Conservation (phyloP, 2,113 vertebrate species). For the Percopsis transmontana region DNA sequence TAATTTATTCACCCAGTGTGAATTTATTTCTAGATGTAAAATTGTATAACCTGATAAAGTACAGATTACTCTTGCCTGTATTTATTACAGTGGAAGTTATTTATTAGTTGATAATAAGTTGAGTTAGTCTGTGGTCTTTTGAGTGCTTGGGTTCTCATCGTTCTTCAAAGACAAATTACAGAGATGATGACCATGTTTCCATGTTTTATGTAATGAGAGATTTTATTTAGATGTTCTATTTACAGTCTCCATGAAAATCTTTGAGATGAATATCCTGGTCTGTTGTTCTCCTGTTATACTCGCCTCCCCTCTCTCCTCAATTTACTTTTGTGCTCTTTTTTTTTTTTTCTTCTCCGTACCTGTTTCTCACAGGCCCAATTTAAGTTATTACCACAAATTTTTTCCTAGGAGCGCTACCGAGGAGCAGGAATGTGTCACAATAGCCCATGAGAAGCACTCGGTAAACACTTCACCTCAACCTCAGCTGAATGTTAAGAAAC, state of each 20-base stretch:
- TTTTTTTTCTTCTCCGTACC: conserved; percentile 23
- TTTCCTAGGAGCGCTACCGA: conserved; percentile 54
- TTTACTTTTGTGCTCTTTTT: neutral
- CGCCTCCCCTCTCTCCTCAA: neutral
- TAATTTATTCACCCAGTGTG: no score
- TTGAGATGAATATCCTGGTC: neutral
- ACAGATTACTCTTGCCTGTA: no score
- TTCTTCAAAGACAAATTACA: no score
- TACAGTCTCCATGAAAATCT: conserved; percentile 15
- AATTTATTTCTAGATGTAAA: no score
- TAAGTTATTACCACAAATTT: conserved; percentile 36
- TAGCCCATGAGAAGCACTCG: conserved; percentile 53
- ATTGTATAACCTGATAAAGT: no score
- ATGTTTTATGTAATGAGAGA: conserved; percentile 25
- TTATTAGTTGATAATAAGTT: no score
- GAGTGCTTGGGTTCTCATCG: no score
- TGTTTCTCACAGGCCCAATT: neutral
- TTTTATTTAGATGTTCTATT: neutral
- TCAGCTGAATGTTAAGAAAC: conserved; percentile 19
- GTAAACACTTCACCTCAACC: conserved; percentile 60
- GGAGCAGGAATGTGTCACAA: conserved; percentile 66
- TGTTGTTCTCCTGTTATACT: neutral
- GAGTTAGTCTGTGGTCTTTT: no score
- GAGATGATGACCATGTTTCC: neutral
- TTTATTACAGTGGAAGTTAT: no score